Evolutionary conservation across 2,797 vertebrate species (phyloP), one percentile per base, ranked within the genome.

Genomic region (Phataginus tricuspis): DNA sequence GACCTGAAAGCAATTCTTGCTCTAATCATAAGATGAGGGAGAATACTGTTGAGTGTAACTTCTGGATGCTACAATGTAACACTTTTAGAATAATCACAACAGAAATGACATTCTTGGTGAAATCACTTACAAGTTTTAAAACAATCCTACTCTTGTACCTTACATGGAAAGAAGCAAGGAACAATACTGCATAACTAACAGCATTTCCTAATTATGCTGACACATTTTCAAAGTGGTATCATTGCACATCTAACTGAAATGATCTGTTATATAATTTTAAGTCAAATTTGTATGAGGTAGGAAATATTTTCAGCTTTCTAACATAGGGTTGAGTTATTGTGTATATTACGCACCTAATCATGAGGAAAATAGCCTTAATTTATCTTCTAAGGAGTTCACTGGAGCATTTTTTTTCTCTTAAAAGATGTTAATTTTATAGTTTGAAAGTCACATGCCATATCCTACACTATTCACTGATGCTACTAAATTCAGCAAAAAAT

Each of bases 251-350:
- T 96, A 94, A 91, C 82, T 71, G 71, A 1, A 7, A 93, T 55
- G 23, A 14, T 94, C 53, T 84, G 68, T 96, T 55, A 63, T 63
- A 87, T n/a, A 74, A 87, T 82, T 91, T 93, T 92, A 94, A 94
- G 25, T 90, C 53, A 82, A 94, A 74, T 82, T 78, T 4, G 51
- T 68, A 85, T 55, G 68, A 94, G 21, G 34, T 66, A 80, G 80
- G 39, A 88, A 84, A 53, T 89, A 86, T 51, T 89, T 93, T 95
- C 82, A 91, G 29, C 27, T 90, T 96, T 74, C 55, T 96, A 96
- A 91, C 91, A 69, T 39, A 84, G 59, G 51, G 27, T 85, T 68
- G 59, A 94, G 25, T 90, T 90, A 92, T 71, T 93, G 45, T 34
- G 19, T 53, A 66, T 97, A 77, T 72, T 80, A 42, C 53, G 2